Percentiles rank a stretch among this genome's conserved stretches.
These are phyloP conservation scores for Pitta sordida DNA, from an alignment of 2,113 vertebrate genomes.

Conservation along the genomic window DNA sequence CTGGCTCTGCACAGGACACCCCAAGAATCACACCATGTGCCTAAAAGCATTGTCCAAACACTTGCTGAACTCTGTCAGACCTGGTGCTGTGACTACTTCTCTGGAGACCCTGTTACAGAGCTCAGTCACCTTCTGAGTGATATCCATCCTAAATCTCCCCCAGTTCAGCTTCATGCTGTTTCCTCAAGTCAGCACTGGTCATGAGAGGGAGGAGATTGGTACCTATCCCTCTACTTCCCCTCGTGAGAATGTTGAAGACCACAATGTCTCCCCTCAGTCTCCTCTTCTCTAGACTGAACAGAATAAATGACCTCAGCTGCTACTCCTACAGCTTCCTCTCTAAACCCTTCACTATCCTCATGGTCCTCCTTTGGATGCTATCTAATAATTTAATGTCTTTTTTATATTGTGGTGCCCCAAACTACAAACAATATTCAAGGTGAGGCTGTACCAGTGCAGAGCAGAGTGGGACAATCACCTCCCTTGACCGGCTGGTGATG, in stretches of 20 bases:
- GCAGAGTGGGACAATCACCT: not conserved
- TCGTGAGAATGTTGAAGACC: not conserved
- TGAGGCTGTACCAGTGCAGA: accelerated
- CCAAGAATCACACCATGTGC: not conserved
- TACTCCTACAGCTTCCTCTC: accelerated
- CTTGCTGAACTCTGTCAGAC: not conserved
- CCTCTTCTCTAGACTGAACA: not conserved
- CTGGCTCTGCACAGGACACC: not conserved
- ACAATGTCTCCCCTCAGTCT: accelerated
- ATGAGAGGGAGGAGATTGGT: not conserved
- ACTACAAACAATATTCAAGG: not conserved
- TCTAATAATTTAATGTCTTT: not conserved
- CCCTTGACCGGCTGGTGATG: accelerated
- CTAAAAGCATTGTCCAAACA: not conserved
- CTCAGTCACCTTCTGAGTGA: not conserved
- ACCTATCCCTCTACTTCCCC: not conserved
- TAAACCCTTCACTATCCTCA: not conserved
- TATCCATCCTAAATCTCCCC: not conserved
- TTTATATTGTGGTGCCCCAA: not conserved
- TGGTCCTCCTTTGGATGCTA: not conserved
- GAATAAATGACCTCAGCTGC: not conserved
- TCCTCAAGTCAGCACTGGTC: not conserved
- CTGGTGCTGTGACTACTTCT: not conserved
- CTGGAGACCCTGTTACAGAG: accelerated
- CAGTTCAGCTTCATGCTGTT: not conserved